Evolutionary conservation across 2,113 vertebrate genomes (phyloP), one percentile per base, ranked within the genome.

Genomic region (Callionymus lyra): DNA sequence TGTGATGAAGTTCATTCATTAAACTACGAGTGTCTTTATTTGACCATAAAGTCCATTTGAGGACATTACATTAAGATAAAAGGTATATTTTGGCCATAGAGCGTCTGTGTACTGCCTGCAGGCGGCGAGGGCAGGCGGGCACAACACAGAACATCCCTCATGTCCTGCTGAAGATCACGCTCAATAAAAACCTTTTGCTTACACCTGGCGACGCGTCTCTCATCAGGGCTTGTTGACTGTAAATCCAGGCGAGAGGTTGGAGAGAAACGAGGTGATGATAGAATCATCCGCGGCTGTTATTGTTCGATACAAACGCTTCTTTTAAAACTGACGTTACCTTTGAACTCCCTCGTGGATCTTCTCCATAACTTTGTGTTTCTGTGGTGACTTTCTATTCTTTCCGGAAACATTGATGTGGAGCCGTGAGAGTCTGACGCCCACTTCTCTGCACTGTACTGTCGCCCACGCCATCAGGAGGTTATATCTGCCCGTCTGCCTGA

Each of bases 221-320:
- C 54, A 42, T 52, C 50, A 42, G 17, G 13, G 15, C 1, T 6
- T 77, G 72, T 71, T 79, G 70, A 74, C 74, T 74, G 68, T 81
- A 82, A 79, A 82, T 72, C 31, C 17, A 62, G 44, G 58, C 6
- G 6, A 44, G 34, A 37, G 55, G 31, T 43, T n/a, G 10, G 15
- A 34, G 49, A 33, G 2, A 38, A 62, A 32, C 17, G n/a, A n/a
- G n/a, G n/a, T n/a, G 56, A 42, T 56, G 56, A 46, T 31, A 34
- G 31, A 35, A 45, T 47, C 14, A 9, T 44, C 42, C 59, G 6
- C 21, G 6, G n/a, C 40, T 77, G 70, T 77, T 76, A 56, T 73
- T 65, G 38, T 50, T 60, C 47, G 47, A 77, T 31, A 82, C 72
- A 82, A 46, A 64, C 61, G 70, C 54, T n/a, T n/a, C n/a, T n/a